These are phyloP conservation scores for Rhinoraja longicauda DNA, from an alignment of 2,797 vertebrate genomes.

Conservation along the genomic window DNA sequence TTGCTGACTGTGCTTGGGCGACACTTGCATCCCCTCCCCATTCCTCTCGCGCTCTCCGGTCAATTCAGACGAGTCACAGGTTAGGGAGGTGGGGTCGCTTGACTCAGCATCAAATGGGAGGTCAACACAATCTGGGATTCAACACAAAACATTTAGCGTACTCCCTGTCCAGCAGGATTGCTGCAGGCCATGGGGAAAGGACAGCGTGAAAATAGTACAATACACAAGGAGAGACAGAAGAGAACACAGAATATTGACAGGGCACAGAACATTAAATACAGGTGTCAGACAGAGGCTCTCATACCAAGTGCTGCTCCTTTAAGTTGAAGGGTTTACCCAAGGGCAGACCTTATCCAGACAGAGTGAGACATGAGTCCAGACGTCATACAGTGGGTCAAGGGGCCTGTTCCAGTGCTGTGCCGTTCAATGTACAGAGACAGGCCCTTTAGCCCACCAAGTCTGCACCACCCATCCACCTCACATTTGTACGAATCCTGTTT, in stretches of 20 bases:
- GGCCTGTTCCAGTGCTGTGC: no score
- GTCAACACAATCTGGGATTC: constrained; percentile 99
- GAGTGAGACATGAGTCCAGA: neutral
- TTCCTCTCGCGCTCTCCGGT: constrained; percentile 77
- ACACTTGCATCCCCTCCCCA: constrained; percentile 77
- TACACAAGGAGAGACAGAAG: constrained; percentile 45
- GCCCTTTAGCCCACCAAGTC: no score
- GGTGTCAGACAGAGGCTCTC: constrained; percentile 46
- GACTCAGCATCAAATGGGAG: constrained; percentile 88
- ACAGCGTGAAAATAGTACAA: neutral
- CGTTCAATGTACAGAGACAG: neutral
- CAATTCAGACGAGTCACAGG: constrained; percentile 78
- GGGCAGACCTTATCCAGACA: neutral
- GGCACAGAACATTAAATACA: constrained; percentile 47
- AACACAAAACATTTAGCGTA: constrained; percentile 79
- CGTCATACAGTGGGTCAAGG: neutral
- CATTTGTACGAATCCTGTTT: no score
- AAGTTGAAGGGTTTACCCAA: constrained; percentile 40
- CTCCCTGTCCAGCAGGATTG: neutral
- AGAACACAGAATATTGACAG: constrained; percentile 44
- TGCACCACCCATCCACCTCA: no score
- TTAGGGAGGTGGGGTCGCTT: constrained; percentile 80
- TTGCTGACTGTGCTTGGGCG: constrained; percentile 65
- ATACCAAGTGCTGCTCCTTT: constrained; percentile 40
- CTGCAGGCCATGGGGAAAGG: neutral